These are phyloP conservation scores for Planococcus citri DNA, from an alignment of 1,140 invertebrate genomes.

Conservation along the genomic window DNA sequence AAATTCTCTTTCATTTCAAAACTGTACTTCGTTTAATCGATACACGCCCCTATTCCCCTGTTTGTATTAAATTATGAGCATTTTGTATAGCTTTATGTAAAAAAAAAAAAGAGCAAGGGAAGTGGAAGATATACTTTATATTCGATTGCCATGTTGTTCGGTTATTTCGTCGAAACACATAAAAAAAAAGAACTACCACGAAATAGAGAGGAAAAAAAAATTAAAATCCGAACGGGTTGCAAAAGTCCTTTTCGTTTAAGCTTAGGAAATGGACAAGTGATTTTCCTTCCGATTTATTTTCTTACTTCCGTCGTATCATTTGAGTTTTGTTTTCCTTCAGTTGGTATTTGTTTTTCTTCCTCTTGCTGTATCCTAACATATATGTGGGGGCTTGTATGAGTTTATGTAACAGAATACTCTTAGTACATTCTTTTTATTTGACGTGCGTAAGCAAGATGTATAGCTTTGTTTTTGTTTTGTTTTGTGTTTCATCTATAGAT, in stretches of 20 bases:
- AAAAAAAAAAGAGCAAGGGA: too few species aligned
- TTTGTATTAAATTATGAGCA: too few species aligned
- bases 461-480: not conserved
- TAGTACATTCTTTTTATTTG: conserved; percentile 16
- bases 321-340: conserved; percentile 11
- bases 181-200: not conserved
- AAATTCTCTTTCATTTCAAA: too few species aligned
- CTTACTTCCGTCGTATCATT: conserved; percentile 14
- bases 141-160: not conserved
- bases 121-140: conserved; percentile 6
- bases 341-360: not conserved
- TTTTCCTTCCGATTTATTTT: conserved; percentile 17
- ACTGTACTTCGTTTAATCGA: too few species aligned
- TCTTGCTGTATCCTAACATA: not conserved
- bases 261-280: conserved; percentile 16
- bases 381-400: not conserved
- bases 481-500: too few species aligned
- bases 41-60: too few species aligned
- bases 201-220: not conserved
- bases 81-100: too few species aligned
- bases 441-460: conserved; percentile 17
- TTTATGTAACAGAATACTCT: not conserved
- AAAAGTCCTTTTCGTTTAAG: conserved; percentile 2
- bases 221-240: not conserved
- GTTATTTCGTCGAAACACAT: not conserved